Evolutionary conservation across 2,113 vertebrate genomes (phyloP).

Genomic region (Pontoporia blainvillei): DNA sequence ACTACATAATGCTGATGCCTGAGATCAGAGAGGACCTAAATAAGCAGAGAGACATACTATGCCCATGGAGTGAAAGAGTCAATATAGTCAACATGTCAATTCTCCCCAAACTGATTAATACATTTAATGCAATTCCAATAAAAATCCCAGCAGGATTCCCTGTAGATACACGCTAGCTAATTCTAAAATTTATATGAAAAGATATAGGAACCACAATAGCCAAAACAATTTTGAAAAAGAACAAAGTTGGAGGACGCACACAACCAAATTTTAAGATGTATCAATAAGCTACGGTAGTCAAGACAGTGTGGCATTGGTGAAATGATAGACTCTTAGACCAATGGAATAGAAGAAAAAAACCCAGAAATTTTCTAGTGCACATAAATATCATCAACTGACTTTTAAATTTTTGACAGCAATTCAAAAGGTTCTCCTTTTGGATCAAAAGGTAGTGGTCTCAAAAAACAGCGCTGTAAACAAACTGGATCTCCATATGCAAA

Average conservation of each 20-base stretch:
- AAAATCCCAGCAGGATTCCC: neutral
- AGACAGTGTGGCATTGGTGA: accelerated
- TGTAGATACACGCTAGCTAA: neutral
- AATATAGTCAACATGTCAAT: neutral
- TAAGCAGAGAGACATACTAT: neutral
- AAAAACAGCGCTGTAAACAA: neutral
- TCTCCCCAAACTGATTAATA: neutral
- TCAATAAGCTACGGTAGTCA: neutral
- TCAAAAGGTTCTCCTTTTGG: too few relatives aligned
- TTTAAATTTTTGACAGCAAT: neutral
- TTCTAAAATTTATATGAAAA: neutral
- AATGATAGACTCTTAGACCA: neutral
- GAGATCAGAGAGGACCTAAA: neutral
- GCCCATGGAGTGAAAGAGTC: neutral
- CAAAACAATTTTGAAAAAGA: neutral
- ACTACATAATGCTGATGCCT: neutral
- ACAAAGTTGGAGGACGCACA: neutral
- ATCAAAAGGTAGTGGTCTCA: neutral
- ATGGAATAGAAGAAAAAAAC: neutral
- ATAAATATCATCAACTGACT: neutral
- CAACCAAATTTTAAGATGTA: neutral
- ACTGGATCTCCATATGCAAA: neutral
- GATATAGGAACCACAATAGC: neutral
- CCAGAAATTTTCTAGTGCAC: neutral
- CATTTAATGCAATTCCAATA: neutral